Evolutionary conservation across 2,113 vertebrate genomes (phyloP), one percentile per base, ranked within the genome.

Genomic region (Vireo altiloquus): DNA sequence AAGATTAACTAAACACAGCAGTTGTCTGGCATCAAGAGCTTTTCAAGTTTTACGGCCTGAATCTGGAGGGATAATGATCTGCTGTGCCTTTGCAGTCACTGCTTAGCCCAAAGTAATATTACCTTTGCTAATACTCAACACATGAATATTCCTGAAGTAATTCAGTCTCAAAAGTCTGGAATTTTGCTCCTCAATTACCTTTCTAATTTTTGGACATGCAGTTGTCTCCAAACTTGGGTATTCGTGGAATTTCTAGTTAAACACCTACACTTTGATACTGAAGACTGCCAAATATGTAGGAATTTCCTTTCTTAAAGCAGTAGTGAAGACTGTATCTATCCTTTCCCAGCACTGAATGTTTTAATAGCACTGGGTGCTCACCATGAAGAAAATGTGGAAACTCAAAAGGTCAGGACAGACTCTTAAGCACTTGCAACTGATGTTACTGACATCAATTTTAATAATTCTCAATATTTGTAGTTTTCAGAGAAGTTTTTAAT

Each of bases 241-340:
- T 98, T 97, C 96, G 46, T 98, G 97, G 96, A 93, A 98, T 98
- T 98, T 98, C 93, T 98, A 97, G 94, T 93, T 97, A 97, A 97
- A 98, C 95, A 97, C 93, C 95, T 98, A 94, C 90, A 96, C 97
- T 98, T 98, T 97, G 95, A 97, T 98, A 98, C 97, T 90, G 97
- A 98, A 97, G 97, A 98, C 98, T 98, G 98, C 98, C 98, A 98
- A 98, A 98, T 97, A 98, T 94, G 95, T 98, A 97, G 97, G 97
- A 97, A 97, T 98, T 98, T 97, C 96, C 84, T 98, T 97, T 97
- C 96, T 95, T 97, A 98, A 98, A 96, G 80, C 96, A 92, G 94
- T 98, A 94, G 95, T 95, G 97, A 97, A 98, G 98, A 98, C 97
- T 97, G 39, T 97, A 53, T 97, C 95, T 97, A 89, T 93, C 95